These are phyloP conservation scores for Tetrapedia diversipes DNA, from an alignment of 2,888 invertebrate species.

Conservation along the genomic window DNA sequence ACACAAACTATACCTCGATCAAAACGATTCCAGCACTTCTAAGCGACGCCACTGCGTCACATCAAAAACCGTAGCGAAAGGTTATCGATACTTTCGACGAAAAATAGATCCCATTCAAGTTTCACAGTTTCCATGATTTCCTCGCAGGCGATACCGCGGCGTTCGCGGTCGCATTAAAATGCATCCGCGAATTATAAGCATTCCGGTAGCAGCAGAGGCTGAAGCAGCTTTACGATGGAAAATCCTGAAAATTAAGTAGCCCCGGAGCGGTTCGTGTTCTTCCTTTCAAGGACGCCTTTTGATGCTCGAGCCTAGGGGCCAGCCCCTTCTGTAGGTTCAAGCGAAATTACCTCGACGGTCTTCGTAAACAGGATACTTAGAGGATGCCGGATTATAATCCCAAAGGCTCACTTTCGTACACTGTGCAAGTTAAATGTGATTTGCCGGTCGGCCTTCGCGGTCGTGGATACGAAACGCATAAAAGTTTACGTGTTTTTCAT, in stretches of 20 bases:
- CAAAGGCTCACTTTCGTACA: constrained; percentile 56
- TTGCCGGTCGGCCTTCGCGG: constrained; percentile 27
- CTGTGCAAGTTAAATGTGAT: constrained; percentile 59
- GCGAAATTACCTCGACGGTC: constrained; percentile 62
- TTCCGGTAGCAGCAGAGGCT: constrained; percentile 12
- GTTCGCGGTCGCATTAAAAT: constrained; percentile 21
- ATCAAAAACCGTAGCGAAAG: too few species aligned
- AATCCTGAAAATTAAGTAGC: constrained; percentile 53
- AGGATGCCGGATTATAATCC: constrained; percentile 65
- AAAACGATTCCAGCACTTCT: too few species aligned
- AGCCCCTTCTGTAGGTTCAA: constrained; percentile 45
- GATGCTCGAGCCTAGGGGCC: constrained; percentile 47
- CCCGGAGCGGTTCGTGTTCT: constrained; percentile 33
- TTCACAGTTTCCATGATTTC: too few species aligned
- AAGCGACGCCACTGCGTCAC: too few species aligned
- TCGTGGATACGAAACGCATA: constrained; percentile 38
- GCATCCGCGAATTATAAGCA: constrained; percentile 42
- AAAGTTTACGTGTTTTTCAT: constrained; percentile 44
- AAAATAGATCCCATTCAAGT: neutral
- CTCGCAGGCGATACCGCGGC: neutral
- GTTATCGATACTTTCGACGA: neutral
- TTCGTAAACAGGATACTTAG: constrained; percentile 58
- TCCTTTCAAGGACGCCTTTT: constrained; percentile 55
- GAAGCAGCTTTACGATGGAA: too few species aligned
- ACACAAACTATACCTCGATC: too few species aligned